These are phyloP conservation scores for Coboldia fuscipes DNA, from an alignment of 1,140 invertebrate species.

Conservation along the genomic window DNA sequence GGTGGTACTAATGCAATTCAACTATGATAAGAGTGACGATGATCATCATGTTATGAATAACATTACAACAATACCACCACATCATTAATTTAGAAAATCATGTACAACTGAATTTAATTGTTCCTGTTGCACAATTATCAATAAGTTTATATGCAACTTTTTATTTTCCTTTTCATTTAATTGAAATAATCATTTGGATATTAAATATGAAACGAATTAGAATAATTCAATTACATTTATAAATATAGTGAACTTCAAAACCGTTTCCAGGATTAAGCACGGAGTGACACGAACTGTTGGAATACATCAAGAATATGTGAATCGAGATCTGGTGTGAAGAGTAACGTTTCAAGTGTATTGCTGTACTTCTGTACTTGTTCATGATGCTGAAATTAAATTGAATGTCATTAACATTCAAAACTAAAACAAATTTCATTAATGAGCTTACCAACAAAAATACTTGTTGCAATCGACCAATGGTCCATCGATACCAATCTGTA, in stretches of 20 bases:
- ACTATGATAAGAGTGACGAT: too few species aligned
- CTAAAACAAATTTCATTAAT: slow-evolving; percentile 3
- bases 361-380: slow-evolving; percentile 97
- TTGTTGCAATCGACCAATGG: slow-evolving; percentile 83
- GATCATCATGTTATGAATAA: too few species aligned
- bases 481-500: slow-evolving; percentile 94
- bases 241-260: too few species aligned
- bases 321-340: slow-evolving; percentile 93
- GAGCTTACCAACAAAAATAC: slow-evolving; percentile 74
- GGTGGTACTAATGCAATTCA: slow-evolving; percentile 23
- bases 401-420: background rate
- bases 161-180: too few species aligned
- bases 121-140: too few species aligned
- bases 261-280: slow-evolving; percentile 14
- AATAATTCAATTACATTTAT: too few species aligned
- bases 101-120: too few species aligned
- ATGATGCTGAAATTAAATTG: slow-evolving; percentile 51
- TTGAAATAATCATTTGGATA: too few species aligned
- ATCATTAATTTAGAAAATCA: too few species aligned
- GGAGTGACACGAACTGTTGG: slow-evolving; percentile 72
- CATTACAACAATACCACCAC: too few species aligned
- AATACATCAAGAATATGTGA: slow-evolving; percentile 91
- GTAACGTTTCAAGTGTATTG: slow-evolving; percentile 75
- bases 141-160: too few species aligned
- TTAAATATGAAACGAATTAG: too few species aligned